Conservation (phyloP, 2,888 invertebrate species). For the Caenorhabditis sp. region DNA sequence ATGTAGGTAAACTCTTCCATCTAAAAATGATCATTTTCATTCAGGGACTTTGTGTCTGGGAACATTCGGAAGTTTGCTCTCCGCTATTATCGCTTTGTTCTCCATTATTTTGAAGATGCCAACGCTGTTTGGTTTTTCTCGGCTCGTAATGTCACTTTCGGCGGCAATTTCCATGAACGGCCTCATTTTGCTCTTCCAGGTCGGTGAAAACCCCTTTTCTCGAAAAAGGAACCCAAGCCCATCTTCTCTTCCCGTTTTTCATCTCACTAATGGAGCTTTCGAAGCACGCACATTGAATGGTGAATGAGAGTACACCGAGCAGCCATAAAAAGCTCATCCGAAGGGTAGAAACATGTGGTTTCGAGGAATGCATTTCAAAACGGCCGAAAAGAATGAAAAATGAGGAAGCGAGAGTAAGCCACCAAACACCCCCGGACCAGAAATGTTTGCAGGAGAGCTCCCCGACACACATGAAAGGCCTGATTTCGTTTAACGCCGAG, state of each 20-base stretch:
- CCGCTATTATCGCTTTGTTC: slow-evolving; percentile 58
- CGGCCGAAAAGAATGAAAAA: slow-evolving; percentile 27
- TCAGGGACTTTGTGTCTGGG: slow-evolving; percentile 64
- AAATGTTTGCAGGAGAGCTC: slow-evolving; percentile 67
- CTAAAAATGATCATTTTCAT: background rate
- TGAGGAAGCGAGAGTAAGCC: slow-evolving; percentile 12
- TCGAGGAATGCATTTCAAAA: slow-evolving; percentile 35
- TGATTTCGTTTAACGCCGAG: slow-evolving; percentile 76
- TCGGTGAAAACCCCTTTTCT: slow-evolving; percentile 14
- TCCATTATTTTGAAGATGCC: slow-evolving; percentile 54
- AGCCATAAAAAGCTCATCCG: slow-evolving; percentile 39
- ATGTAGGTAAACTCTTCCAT: slow-evolving; percentile 45
- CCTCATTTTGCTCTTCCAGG: slow-evolving; percentile 73
- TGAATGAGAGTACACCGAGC: slow-evolving; percentile 4
- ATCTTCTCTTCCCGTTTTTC: slow-evolving; percentile 13
- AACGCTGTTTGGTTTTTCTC: slow-evolving; percentile 64
- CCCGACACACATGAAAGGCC: slow-evolving; percentile 69
- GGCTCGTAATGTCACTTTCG: slow-evolving; percentile 68
- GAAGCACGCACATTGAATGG: background rate
- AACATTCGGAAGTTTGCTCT: slow-evolving; percentile 58
- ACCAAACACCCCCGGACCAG: slow-evolving; percentile 17
- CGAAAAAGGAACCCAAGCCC: background rate
- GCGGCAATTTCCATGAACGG: slow-evolving; percentile 74
- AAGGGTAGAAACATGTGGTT: slow-evolving; percentile 1
- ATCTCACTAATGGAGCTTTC: slow-evolving; percentile 40